A percentile compares a stretch with the other conserved stretches of the same genome.
These are phyloP conservation scores for Caenorhabditis virilis DNA, from an alignment of 2,888 invertebrate species.

Conservation along the genomic window DNA sequence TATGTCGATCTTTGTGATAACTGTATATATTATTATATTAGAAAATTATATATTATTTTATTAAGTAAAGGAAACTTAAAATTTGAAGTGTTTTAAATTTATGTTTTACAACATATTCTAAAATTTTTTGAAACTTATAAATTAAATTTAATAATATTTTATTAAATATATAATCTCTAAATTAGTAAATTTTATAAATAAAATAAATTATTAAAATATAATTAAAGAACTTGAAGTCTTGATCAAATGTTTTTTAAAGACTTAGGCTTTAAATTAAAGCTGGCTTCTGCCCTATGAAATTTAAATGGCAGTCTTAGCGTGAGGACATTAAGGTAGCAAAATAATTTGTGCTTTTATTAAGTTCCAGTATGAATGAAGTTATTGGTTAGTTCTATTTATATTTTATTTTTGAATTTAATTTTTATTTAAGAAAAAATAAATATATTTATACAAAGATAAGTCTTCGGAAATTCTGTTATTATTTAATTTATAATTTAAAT, in stretches of 20 bases:
- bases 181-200: slow-evolving; percentile 48
- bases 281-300: slow-evolving; percentile 79
- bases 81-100: slow-evolving; percentile 52
- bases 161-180: slow-evolving; percentile 44
- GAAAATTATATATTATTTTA: slow-evolving; percentile 49
- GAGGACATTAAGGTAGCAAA: slow-evolving; percentile 83
- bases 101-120: slow-evolving; percentile 50
- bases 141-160: slow-evolving; percentile 34
- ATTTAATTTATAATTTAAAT: slow-evolving; percentile 17
- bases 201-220: slow-evolving; percentile 39
- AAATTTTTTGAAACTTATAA: slow-evolving; percentile 22
- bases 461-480: slow-evolving; percentile 60
- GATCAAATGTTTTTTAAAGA: slow-evolving; percentile 59
- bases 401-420: slow-evolving; percentile 50
- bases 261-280: slow-evolving; percentile 73
- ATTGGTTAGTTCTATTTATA: slow-evolving; percentile 53
- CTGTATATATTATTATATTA: slow-evolving; percentile 48
- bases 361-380: slow-evolving; percentile 78
- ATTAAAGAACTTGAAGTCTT: slow-evolving; percentile 68
- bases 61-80: slow-evolving; percentile 38
- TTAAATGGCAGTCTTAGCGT: slow-evolving; percentile 82
- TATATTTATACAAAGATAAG: slow-evolving; percentile 58
- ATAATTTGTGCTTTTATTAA: slow-evolving; percentile 82
- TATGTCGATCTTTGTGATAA: slow-evolving; percentile 53
- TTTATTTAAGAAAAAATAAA: slow-evolving; percentile 54